Percentiles rank a stretch among this genome's conserved stretches.
Conservation (phyloP, 2,113 vertebrate genomes). For the Lampris megalopsis region DNA sequence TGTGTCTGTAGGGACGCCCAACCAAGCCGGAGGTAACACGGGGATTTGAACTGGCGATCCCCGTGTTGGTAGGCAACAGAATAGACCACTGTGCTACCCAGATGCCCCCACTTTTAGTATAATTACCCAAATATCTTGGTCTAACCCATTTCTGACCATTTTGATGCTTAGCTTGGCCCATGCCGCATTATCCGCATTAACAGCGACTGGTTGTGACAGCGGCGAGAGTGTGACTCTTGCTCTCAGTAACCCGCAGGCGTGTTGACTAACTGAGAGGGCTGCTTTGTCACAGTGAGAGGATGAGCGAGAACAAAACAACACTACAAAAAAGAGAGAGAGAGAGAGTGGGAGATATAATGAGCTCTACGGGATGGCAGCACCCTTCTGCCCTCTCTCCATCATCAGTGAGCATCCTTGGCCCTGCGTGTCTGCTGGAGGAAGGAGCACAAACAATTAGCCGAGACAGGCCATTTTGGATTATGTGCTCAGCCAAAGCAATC, state of each 20-base stretch:
- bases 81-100: no score
- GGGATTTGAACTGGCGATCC: no score
- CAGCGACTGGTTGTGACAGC: conserved; percentile 62
- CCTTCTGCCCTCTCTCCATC: conserved; percentile 73
- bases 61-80: no score
- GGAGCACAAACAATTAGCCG: conserved; percentile 79
- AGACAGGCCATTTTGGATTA: conserved; percentile 73
- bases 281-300: conserved; percentile 40
- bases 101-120: no score
- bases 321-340: conserved; percentile 68
- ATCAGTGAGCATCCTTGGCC: conserved; percentile 62
- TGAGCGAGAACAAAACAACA: conserved; percentile 65
- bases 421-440: conserved; percentile 69
- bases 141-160: conserved; percentile 37
- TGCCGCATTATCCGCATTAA: conserved; percentile 69
- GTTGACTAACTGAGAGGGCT: conserved; percentile 67
- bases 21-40: no score
- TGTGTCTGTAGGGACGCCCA: no score
- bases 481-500: conserved; percentile 74
- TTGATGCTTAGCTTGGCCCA: conserved; percentile 27
- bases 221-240: conserved; percentile 48
- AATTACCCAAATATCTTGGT: conserved; percentile 29
- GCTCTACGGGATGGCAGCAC: conserved; percentile 64
- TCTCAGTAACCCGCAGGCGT: conserved; percentile 46
- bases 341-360: conserved; percentile 77